Evolutionary conservation across 1,140 invertebrate species (phyloP).

Genomic region (Apocrypta bakeri): DNA sequence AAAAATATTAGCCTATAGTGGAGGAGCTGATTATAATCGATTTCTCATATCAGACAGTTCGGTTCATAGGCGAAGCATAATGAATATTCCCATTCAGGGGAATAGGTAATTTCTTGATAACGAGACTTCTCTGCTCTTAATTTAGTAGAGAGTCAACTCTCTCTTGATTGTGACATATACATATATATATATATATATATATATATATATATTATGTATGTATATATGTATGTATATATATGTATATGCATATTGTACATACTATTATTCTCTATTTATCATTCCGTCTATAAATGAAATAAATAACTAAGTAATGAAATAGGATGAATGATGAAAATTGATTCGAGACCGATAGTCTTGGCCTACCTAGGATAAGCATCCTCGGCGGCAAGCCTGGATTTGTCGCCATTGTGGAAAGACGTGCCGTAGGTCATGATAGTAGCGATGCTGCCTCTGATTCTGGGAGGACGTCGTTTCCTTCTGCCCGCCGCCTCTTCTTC

Average conservation of each 20-base stretch:
- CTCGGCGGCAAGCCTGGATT: conserved; percentile 59
- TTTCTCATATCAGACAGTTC: no score
- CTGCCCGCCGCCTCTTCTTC: neutral
- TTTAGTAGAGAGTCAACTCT: neutral
- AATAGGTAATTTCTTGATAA: neutral
- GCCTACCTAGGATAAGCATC: conserved; percentile 21
- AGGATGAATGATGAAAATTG: no score
- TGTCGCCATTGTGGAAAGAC: conserved; percentile 60
- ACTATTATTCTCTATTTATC: no score
- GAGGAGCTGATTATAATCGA: no score
- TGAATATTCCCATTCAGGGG: neutral
- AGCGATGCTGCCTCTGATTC: conserved; percentile 4
- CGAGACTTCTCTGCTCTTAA: neutral
- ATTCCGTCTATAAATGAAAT: no score
- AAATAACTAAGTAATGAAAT: no score
- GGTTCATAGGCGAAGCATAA: neutral
- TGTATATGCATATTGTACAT: no score
- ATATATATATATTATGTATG: no score
- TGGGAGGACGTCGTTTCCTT: neutral
- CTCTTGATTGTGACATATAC: neutral
- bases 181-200: no score
- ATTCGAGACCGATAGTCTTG: no score
- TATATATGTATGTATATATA: no score
- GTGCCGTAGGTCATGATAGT: conserved; percentile 67
- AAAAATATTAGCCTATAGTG: no score